Base-by-base conservation (phyloP, 2,797 vertebrate genomes). In the Bufotes viridis region DNA sequence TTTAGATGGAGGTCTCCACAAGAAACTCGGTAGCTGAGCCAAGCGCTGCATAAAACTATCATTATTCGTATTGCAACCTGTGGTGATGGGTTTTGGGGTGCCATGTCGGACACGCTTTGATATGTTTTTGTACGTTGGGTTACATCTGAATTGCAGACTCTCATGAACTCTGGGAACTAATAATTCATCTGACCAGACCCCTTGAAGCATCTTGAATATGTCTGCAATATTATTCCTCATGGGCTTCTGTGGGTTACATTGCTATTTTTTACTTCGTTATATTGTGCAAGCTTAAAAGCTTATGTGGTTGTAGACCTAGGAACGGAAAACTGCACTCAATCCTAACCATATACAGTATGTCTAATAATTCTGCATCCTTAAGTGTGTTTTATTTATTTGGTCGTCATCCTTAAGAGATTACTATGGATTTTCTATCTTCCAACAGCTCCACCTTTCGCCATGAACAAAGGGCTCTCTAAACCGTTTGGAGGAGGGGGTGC, bases 401-500 rank as follows among this genome's bases (percentile, higher is more conserved):
- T 87, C 29, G 22, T 70, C 69, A 69, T 72, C 78, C 60, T 58
- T 90, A 86, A 89, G 78, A 74, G 83, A 85, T 88, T 20, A 88
- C 63, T 81, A 90, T 72, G 70, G 85, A 69, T 91, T 17, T n/a
- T 88, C 61, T 53, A 3, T 89, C 90, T 88, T 81, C 42, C 87
- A 29, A 61, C 92, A 95, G 94, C 91, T 90, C 84, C 92, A 74
- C 29, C 93, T 94, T 92, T 90, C 88, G 78, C 91, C 0, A 94
- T 93, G 91, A 93, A 94, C 92, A 95, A 88, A 20, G 93, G 93
- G 91, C 92, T 95, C 67, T 92, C 92, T 88, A 96, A 94, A 93
- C 95, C 94, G 55, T 96, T 96, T 90, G 95, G 93, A 22, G 98
- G 93, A 94, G 29, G 84, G 0, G 93, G 96, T 86, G 87, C 82